Percentiles rank a stretch among this genome's conserved stretches.
Conservation (phyloP, 1,140 invertebrate genomes). For the Drosophila obscura region DNA sequence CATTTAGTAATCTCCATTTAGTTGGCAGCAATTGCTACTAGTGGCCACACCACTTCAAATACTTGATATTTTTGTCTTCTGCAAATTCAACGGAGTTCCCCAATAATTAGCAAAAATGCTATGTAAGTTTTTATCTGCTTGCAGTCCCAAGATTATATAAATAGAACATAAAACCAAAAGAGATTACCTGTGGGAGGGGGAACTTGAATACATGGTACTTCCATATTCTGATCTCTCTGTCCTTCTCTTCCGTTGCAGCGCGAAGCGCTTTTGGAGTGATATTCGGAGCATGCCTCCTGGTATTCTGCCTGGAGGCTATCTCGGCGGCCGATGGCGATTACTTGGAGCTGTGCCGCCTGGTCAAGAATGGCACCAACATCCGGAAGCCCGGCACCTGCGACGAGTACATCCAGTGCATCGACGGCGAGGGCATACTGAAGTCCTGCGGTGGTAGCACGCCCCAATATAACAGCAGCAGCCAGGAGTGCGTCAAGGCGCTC, state of each 20-base stretch:
- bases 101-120: constrained; percentile 30
- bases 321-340: constrained; percentile 27
- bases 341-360: constrained; percentile 61
- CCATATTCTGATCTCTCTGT: too few relatives aligned
- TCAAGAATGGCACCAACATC: constrained; percentile 57
- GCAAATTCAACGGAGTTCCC: constrained; percentile 37
- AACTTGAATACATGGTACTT: too few relatives aligned
- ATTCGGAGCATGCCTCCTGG: constrained; percentile 23
- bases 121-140: constrained; percentile 23
- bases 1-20: constrained; percentile 44
- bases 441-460: constrained; percentile 18
- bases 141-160: too few relatives aligned
- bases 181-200: neutral
- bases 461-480: constrained; percentile 33
- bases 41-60: constrained; percentile 18
- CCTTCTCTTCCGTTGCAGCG: constrained; percentile 15
- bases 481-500: constrained; percentile 41
- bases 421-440: constrained; percentile 17
- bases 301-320: constrained; percentile 12
- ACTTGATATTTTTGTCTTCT: constrained; percentile 1
- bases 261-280: constrained; percentile 1
- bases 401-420: constrained; percentile 61
- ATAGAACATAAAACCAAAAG: too few relatives aligned
- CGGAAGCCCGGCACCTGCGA: constrained; percentile 64
- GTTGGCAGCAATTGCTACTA: constrained; percentile 31